Evolutionary conservation across 2,888 invertebrate genomes (phyloP).

Genomic region (Dryomyza anilis): DNA sequence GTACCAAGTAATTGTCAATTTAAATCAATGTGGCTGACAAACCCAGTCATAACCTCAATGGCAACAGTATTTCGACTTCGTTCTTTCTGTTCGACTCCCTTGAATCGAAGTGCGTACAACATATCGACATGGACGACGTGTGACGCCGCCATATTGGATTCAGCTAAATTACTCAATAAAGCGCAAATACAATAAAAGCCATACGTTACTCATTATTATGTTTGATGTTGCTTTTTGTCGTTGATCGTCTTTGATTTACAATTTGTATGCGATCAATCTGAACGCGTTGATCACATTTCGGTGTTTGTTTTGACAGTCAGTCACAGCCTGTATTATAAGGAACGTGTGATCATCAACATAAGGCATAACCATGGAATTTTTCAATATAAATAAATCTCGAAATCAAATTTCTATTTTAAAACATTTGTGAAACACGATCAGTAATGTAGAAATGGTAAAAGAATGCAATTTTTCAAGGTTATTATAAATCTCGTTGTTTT

Average conservation of each 20-base stretch:
- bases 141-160: conserved; percentile 17
- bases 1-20: conserved; percentile 20
- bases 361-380: no score
- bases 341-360: no score
- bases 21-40: conserved; percentile 17
- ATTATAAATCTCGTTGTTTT: no score
- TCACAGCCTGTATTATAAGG: not conserved
- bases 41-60: conserved; percentile 18
- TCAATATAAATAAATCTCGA: no score
- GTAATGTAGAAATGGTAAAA: no score
- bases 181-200: not conserved
- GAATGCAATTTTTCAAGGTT: no score
- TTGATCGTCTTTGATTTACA: not conserved
- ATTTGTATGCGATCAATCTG: not conserved
- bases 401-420: no score
- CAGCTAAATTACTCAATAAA: conserved; percentile 9
- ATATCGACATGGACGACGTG: not conserved
- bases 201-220: not conserved
- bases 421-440: no score
- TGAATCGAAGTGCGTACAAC: no score
- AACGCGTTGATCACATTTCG: not conserved
- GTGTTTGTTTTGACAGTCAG: not conserved
- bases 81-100: no score
- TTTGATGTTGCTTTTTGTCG: not conserved
- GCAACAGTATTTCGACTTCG: not conserved